Base-by-base conservation (phyloP, 1,140 invertebrate genomes). In the Drosophila malerkotliana region DNA sequence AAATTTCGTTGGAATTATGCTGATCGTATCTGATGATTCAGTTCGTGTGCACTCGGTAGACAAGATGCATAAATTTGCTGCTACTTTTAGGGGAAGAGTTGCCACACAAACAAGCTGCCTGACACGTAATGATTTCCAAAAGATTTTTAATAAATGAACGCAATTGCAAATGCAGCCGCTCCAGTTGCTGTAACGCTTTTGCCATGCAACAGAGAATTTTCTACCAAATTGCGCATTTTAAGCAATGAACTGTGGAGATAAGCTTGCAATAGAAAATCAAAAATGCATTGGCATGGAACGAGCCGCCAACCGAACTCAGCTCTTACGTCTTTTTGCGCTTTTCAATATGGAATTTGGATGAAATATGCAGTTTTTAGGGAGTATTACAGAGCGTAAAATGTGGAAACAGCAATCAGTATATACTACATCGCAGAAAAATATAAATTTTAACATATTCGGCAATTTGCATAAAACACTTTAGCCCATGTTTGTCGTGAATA, bases 141-240 rank as follows among this genome's bases (percentile, higher is more conserved):
- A 69, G 66, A 57, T 69, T 69, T 68, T 69, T 68, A 69, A 68
- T 68, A 69, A 68, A 68, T 68, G 62, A 55, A 55, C 26, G 66
- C 30, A 9, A 15, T 54, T 34, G 34, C 10, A 37, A 12, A 4
- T 14, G 34, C 61, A 45, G 57, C 12, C 10, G 44, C 30, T 66
- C 53, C 61, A 68, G 66, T 67, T 47, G 61, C 5, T 28, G 26
- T 7, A 28, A 28, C 26, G 26, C 63, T 44, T 44, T 26, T 66
- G 47, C 45, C 47, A 63, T 24, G 26, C 26, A 8, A 51, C 15
- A 44, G 18, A 56, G 44, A 68, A 55, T 66, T 55, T 48, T 66
- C 66, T 66, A 24, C 39, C 15, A 24, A 54, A 45, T 30, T 45
- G 49, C 30, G 37, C 21, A 37, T 55, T 67, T 67, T 55, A 9